Conservation (phyloP, 2,797 vertebrate genomes). For the Premnoplex brunnescens region DNA sequence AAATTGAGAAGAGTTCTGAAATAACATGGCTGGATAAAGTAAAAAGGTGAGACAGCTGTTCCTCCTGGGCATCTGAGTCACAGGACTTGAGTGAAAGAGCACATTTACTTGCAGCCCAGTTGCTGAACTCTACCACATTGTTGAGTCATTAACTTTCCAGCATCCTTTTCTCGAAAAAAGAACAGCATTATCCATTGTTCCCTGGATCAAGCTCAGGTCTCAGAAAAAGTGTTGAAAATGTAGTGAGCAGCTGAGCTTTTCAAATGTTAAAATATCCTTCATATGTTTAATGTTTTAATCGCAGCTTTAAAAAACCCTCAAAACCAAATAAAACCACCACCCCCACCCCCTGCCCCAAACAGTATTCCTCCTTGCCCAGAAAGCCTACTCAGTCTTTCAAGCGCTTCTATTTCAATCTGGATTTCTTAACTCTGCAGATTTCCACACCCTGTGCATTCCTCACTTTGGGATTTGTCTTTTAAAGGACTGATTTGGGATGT, state of each 20-base stretch:
- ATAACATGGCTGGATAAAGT: background rate
- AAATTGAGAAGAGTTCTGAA: background rate
- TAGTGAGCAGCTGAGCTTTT: background rate
- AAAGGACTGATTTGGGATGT: background rate
- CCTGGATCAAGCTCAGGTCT: background rate
- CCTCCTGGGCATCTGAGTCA: background rate
- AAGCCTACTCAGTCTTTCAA: background rate
- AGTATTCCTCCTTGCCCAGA: background rate
- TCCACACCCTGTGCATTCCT: fast-evolving
- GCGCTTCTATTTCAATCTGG: background rate
- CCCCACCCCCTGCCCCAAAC: background rate
- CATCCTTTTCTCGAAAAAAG: background rate
- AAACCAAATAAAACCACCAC: background rate
- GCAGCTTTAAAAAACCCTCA: background rate
- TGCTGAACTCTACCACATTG: background rate
- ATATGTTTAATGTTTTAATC: background rate
- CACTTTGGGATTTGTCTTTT: background rate
- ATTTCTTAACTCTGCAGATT: background rate
- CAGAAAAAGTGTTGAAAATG: background rate
- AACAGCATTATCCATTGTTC: background rate
- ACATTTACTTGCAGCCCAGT: background rate
- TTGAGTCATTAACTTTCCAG: background rate
- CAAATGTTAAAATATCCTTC: background rate
- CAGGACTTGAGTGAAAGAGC: background rate
- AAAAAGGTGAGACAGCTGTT: background rate